phyloP scores from a whole-genome alignment of 2,888 invertebrate genomes.

The Limenitis camilla region DNA sequence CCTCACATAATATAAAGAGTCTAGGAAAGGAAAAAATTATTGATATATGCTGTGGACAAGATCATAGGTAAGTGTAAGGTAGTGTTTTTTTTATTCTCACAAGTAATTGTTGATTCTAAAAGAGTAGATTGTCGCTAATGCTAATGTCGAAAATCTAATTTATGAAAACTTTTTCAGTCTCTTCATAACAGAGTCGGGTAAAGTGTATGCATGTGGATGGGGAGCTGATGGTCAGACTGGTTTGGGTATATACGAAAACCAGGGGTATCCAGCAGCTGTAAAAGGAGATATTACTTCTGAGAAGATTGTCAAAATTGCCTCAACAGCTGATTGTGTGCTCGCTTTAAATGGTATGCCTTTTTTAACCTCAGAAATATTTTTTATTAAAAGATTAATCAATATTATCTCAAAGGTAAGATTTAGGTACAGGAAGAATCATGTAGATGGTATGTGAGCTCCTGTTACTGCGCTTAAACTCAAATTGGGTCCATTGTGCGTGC shows the following conservation, averaged over 20 bases:
- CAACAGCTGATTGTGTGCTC: conserved; percentile 88
- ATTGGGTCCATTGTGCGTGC: too few species aligned
- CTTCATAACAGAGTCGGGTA: conserved; percentile 85
- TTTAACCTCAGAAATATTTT: too few species aligned
- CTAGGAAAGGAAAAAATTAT: conserved; percentile 77
- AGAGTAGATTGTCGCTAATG: not conserved
- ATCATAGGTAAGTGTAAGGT: conserved; percentile 84
- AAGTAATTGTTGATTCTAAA: not conserved
- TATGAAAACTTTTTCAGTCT: conserved; percentile 68
- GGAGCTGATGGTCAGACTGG: conserved; percentile 97
- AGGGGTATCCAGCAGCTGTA: conserved; percentile 74
- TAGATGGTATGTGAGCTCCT: too few species aligned
- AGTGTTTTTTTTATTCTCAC: not conserved
- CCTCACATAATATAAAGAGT: conserved; percentile 78
- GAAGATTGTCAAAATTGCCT: conserved; percentile 85
- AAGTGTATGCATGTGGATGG: conserved; percentile 93
- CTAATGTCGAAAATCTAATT: not conserved
- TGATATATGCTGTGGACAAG: conserved; percentile 90
- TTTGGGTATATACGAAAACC: conserved; percentile 78
- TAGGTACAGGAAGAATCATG: too few species aligned
- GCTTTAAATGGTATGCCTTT: conserved; percentile 84
- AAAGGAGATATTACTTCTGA: conserved; percentile 89
- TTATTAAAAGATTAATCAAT: too few species aligned
- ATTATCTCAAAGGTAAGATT: too few species aligned
- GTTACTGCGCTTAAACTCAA: too few species aligned